Base-by-base conservation (phyloP, 1,140 invertebrate species). In the Drosophila aff. region DNA sequence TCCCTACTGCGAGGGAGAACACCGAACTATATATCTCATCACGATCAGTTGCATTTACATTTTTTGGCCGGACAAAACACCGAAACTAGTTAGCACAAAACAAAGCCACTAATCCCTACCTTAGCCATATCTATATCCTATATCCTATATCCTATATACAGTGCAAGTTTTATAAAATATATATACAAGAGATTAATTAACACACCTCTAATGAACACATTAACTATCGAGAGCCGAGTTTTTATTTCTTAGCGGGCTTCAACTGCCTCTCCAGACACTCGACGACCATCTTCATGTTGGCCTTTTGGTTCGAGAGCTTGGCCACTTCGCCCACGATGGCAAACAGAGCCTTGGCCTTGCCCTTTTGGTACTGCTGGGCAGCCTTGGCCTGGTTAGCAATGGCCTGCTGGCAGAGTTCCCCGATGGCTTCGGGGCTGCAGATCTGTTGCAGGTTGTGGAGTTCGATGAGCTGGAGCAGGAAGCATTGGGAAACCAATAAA, bases 261-360 rank as follows among this genome's bases (percentile, higher is more conserved):
- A 89, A 18, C 21, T 90, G n/a, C 26, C 91, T 95, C 92, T 93
- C 95, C 94, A 86, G 96, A 79, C 95, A 95, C 75, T 94, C 91
- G 33, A 94, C 92, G 65, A 94, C 95, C 71, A 94, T 61, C 57
- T 91, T 93, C 96, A 96, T 96, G 85, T 97, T 95, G 28, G 95
- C 94, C 92, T 94, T 94, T 76, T 95, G 93, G 26, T 95, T 84
- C n/a, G 95, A 94, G 64, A 92, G 92, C 64, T 94, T 95, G 41
- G 91, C 93, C 33, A 96, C 93, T 73, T 94, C 90, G n/a, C 94
- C 95, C 33, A 96, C 82, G 44, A 97, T 94, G 50, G 94, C 94
- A 74, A 94, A 95, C 52, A 96, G 94, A 6, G 95, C 94, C 93
- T 96, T 96, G 4, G 78, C 92, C 92, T 97, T 97, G n/a, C 96